Base-by-base conservation (phyloP, 2,888 invertebrate species). In the Leptarthrus brevirostris region DNA sequence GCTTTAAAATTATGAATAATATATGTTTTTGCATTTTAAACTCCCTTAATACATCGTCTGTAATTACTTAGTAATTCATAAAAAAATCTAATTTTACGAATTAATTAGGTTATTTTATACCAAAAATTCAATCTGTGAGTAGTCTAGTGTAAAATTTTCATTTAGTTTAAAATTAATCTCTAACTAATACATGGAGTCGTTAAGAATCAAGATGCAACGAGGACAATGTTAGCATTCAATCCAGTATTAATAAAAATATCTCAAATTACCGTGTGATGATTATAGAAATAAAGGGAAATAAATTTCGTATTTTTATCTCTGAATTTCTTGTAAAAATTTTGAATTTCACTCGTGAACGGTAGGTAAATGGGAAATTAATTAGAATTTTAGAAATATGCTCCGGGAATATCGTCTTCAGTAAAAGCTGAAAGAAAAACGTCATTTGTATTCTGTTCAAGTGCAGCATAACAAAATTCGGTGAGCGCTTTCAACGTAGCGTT, bases 391-490 rank as follows among this genome's bases (percentile, higher is more conserved):
- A 72, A 56, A 40, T 24, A 72, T 80, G 82, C 80, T 81, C 83
- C 82, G 80, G 82, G 80, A 80, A 83, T 81, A 80, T 83, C 84
- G 78, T 80, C 81, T 80, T 82, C 80, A 80, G 83, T 83, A 80
- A 82, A 83, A 79, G 83, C 84, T 84, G 84, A 79, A 84, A 84
- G 72, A 81, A 73, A 78, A 78, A 78, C 52, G 16, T 49, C 12
- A 30, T 69, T 30, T 69, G 40, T 40, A 61, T 34, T 61, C 16
- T n/a, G n/a, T n/a, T n/a, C n/a, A 12, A 8, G 5, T 36, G 36
- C n/a, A n/a, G n/a, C n/a, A n/a, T n/a, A n/a, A n/a, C n/a, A n/a
- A n/a, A n/a, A n/a, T n/a, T n/a, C n/a, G n/a, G n/a, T n/a, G n/a
- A n/a, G n/a, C n/a, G n/a, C n/a, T n/a, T n/a, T n/a, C n/a, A n/a